These are phyloP conservation scores for Tetragonula clypearis DNA, from an alignment of 1,140 invertebrate species.

Conservation along the genomic window DNA sequence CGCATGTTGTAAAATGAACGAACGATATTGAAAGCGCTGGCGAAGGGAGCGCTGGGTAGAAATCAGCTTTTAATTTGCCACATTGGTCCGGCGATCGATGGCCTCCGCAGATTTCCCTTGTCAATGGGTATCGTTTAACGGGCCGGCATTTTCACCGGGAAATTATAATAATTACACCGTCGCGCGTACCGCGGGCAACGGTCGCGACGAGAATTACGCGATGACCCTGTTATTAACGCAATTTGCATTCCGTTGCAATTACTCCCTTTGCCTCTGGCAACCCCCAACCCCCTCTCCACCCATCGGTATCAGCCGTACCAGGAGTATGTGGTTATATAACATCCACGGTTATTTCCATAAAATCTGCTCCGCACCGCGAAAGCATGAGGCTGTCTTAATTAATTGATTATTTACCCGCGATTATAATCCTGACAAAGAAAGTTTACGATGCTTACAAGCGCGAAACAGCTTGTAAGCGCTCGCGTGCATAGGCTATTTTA, in stretches of 20 bases:
- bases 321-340: neutral
- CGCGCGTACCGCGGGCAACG: neutral
- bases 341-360: slow-evolving; percentile 56
- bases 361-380: slow-evolving; percentile 58
- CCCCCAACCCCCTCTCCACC: no score
- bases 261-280: slow-evolving; percentile 25
- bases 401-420: slow-evolving; percentile 60
- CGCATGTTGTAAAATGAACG: neutral
- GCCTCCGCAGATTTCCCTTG: slow-evolving; percentile 49
- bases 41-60: neutral
- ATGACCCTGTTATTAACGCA: slow-evolving; percentile 60
- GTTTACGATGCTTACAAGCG: slow-evolving; percentile 39
- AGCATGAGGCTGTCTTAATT: slow-evolving; percentile 62
- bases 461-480: neutral
- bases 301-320: neutral
- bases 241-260: slow-evolving; percentile 66
- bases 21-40: neutral
- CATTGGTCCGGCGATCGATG: slow-evolving; percentile 50
- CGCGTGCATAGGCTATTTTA: neutral
- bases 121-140: slow-evolving; percentile 53
- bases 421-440: slow-evolving; percentile 58
- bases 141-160: slow-evolving; percentile 49
- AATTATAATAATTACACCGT: slow-evolving; percentile 65
- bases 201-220: slow-evolving; percentile 48
- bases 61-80: slow-evolving; percentile 48